phyloP scores from a whole-genome alignment of 2,113 vertebrate species.

The Gulo gulo region DNA sequence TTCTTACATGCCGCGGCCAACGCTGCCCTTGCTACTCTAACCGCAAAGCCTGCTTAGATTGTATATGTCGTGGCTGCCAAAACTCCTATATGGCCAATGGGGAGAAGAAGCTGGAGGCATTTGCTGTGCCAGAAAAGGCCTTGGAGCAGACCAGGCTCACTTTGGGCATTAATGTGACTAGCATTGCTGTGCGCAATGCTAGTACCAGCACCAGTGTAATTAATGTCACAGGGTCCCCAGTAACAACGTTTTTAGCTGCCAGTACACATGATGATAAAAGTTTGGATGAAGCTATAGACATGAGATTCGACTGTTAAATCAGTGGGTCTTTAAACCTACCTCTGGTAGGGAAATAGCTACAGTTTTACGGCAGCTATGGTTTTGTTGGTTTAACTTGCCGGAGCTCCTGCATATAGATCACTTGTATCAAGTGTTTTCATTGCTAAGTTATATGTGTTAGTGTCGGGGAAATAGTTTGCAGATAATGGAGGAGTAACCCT shows the following conservation, averaged over 20 bases:
- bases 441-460: slow-evolving; percentile 92
- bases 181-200: slow-evolving; percentile 95
- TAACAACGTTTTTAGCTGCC: slow-evolving; percentile 94
- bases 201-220: slow-evolving; percentile 91
- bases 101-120: slow-evolving; percentile 99
- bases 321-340: slow-evolving; percentile 83
- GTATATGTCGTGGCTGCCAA: slow-evolving; percentile 99
- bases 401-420: slow-evolving; percentile 93
- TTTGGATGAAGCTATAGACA: slow-evolving; percentile 97
- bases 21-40: slow-evolving; percentile 98
- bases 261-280: slow-evolving; percentile 94
- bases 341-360: slow-evolving; percentile 88
- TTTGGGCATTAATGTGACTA: slow-evolving; percentile 99
- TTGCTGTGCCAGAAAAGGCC: slow-evolving; percentile 98
- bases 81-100: slow-evolving; percentile 99
- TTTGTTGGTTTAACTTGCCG: slow-evolving; percentile 91
- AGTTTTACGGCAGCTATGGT: slow-evolving; percentile 97
- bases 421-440: slow-evolving; percentile 94
- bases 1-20: slow-evolving; percentile 98
- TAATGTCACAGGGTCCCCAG: slow-evolving; percentile 93
- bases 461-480: slow-evolving; percentile 91
- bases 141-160: slow-evolving; percentile 98
- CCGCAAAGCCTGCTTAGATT: slow-evolving; percentile 99
- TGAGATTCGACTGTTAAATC: slow-evolving; percentile 97
- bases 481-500: slow-evolving; percentile 89